Base-by-base conservation (phyloP, 2,113 vertebrate genomes). In the Dolichallabes microphthalmus region DNA sequence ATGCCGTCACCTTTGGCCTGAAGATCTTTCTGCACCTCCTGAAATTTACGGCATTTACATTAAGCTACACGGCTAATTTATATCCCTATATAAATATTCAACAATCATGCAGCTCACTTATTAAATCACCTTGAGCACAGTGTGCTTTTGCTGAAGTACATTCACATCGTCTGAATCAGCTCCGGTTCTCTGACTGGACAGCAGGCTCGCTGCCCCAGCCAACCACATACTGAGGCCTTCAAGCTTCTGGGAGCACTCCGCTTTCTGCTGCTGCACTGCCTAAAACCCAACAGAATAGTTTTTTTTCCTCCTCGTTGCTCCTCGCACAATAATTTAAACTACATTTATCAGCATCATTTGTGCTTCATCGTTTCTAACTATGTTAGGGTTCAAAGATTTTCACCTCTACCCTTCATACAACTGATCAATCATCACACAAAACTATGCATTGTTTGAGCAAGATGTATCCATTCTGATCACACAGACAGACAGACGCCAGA, bases 251-350 rank as follows among this genome's bases (percentile, higher is more conserved):
- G 95, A 94, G 85, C 95, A 97, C 74, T 96, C 95, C 10, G 94
- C 93, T 91, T 97, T 97, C 86, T 99, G 97, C 92, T 97, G 96
- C 88, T 98, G 96, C 60, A 96, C 94, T 1, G 96, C 96, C 98
- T 99, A 92, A 57, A 85, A 66, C 64, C 71, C 66, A 39, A 13
- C 52, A 60, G 39, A 27, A 68, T 80, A 53, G 45, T 45, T 45
- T 45, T 45, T 45, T 45, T 45, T 45, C 45, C 45, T 45, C 45
- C 7, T 45, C 8, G 45, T 39, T 69, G 81, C 82, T 87, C 84
- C 9, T 81, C 75, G 78, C 53, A 60, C 5, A 79, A 79, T 13
- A 35, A 4, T 35, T 3, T 20, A 57, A 57, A 10, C 11, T 12
- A 68, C 20, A 50, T 50, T 75, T 32, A 66, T 39, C 15, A 64